A percentile compares a stretch with the other conserved stretches of the same genome.
phyloP scores from a whole-genome alignment of 2,888 invertebrate species.

The Orthosia gracilis region DNA sequence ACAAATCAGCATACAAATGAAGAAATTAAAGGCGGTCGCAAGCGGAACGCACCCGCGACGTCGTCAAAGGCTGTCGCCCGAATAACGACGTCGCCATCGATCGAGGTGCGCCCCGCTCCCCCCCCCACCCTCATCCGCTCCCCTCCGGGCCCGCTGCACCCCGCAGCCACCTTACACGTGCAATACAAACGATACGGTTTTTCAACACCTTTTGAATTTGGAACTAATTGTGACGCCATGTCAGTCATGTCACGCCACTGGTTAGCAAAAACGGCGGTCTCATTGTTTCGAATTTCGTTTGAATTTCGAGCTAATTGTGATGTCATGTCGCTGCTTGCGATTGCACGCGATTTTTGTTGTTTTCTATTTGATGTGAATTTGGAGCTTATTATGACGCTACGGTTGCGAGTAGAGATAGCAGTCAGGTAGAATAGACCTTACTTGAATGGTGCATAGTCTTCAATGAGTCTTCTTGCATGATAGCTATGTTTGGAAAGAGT shows the following conservation, averaged over 20 bases:
- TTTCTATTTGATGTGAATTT: conserved; percentile 28
- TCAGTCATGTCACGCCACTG: conserved; percentile 57
- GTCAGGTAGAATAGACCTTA: background rate
- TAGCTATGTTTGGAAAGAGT: background rate
- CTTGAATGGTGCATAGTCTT: background rate
- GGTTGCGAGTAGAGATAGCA: no score
- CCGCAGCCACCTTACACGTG: conserved; percentile 70
- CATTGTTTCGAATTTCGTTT: conserved; percentile 48
- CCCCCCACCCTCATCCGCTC: conserved; percentile 60
- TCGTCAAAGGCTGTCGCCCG: conserved; percentile 91
- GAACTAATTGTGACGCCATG: conserved; percentile 63
- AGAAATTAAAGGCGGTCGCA: conserved; percentile 67
- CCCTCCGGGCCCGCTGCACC: conserved; percentile 65
- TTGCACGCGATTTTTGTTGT: conserved; percentile 38
- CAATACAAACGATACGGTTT: conserved; percentile 69
- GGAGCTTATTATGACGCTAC: conserved; percentile 5
- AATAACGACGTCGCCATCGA: conserved; percentile 91
- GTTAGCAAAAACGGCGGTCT: conserved; percentile 32
- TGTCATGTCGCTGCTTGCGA: conserved; percentile 20
- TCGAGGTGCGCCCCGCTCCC: conserved; percentile 77
- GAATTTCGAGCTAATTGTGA: conserved; percentile 43
- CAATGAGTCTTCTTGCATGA: background rate
- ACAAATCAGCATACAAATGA: conserved; percentile 68
- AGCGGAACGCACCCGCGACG: conserved; percentile 79
- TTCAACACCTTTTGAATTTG: conserved; percentile 67